Conservation (phyloP, 2,888 invertebrate genomes). For the Lymantria dispar region DNA sequence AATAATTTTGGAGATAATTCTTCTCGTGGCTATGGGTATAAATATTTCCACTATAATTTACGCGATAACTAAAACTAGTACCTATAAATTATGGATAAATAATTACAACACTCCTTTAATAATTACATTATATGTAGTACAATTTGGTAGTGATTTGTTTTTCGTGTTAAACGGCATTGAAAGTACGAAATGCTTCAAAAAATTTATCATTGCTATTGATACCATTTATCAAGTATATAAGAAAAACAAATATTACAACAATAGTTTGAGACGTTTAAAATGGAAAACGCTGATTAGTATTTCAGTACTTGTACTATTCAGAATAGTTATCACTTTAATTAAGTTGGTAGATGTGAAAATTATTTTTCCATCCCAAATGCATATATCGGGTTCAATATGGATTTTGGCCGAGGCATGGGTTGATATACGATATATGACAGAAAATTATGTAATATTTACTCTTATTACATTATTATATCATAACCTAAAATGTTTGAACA, state of each 20-base stretch:
- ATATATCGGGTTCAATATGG: not conserved
- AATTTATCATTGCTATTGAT: not conserved
- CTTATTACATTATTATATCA: not conserved
- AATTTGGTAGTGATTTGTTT: not conserved
- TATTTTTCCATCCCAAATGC: not conserved
- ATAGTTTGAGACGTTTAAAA: not conserved
- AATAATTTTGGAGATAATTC: not conserved
- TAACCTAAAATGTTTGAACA: not conserved
- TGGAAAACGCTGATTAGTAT: not conserved
- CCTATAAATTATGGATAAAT: not conserved
- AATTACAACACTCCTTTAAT: not conserved
- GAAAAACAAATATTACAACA: not conserved
- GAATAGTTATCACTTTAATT: not conserved
- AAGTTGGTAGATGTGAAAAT: not conserved
- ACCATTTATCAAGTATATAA: not conserved
- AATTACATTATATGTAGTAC: not conserved
- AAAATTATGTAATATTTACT: not conserved
- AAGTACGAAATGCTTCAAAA: not conserved
- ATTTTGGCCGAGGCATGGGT: not conserved
- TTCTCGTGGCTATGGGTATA: not conserved
- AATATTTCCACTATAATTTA: not conserved
- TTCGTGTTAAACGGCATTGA: not conserved
- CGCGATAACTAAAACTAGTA: not conserved
- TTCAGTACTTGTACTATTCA: not conserved
- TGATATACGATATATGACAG: not conserved